Evolutionary conservation across 1,140 invertebrate species (phyloP).

Genomic region (Macrotrachela quadricornifera): DNA sequence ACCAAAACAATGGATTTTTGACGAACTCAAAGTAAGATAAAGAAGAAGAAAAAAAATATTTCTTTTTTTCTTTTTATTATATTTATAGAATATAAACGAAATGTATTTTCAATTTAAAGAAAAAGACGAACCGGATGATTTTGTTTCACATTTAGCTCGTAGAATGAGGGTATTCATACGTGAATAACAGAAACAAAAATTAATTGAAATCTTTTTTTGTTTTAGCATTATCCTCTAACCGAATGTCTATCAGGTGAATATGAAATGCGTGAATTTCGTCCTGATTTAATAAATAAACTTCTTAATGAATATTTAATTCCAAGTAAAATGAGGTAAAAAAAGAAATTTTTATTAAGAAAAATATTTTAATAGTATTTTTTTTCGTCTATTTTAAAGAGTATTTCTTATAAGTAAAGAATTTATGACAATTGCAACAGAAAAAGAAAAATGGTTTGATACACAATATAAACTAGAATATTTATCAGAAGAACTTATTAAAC

Average conservation of each 20-base stretch:
- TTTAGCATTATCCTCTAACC: constrained; percentile 55
- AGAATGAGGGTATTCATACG: background rate
- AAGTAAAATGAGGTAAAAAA: constrained; percentile 45
- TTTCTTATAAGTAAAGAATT: constrained; percentile 25
- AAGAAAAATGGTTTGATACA: constrained; percentile 8
- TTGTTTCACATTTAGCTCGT: constrained; percentile 42
- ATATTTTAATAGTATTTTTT: constrained; percentile 1
- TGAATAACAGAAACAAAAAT: no score
- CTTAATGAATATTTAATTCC: constrained; percentile 46
- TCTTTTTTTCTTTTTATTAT: constrained; percentile 10
- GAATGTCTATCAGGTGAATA: constrained; percentile 57
- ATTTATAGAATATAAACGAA: constrained; percentile 16
- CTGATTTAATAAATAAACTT: constrained; percentile 54
- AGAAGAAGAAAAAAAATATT: background rate
- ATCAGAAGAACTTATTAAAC: constrained; percentile 3
- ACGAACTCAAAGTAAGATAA: constrained; percentile 45
- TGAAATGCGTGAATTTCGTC: constrained; percentile 55
- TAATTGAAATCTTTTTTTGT: constrained; percentile 3
- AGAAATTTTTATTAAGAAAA: background rate
- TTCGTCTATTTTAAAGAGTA: background rate
- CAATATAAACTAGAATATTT: constrained; percentile 6
- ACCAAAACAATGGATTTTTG: constrained; percentile 64
- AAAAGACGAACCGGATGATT: constrained; percentile 50
- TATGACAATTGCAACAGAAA: background rate
- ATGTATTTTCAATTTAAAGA: constrained; percentile 37